Evolutionary conservation across 64 coral and sea anemone genomes (phyloP).

Genomic region (Montipora efflorescens): DNA sequence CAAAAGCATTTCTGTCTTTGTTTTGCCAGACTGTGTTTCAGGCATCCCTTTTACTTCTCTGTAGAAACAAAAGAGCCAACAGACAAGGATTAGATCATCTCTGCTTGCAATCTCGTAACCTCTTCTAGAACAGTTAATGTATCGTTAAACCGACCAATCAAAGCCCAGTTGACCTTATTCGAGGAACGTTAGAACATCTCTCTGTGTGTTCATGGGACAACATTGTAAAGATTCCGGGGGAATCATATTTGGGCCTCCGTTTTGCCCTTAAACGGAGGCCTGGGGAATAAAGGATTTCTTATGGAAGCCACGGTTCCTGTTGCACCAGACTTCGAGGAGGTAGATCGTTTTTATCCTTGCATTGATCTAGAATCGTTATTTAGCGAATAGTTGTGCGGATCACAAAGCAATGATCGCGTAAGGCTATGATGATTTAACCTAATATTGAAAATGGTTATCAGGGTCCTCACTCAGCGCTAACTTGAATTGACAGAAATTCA

Average conservation of each 20-base stretch:
- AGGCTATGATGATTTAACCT: background rate
- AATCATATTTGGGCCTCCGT: slow-evolving; percentile 29
- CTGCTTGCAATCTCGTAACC: slow-evolving; percentile 45
- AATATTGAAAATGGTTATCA: background rate
- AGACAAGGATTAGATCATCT: slow-evolving; percentile 37
- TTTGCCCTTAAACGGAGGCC: slow-evolving; percentile 4
- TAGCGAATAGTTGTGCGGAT: background rate
- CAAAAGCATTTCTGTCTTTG: background rate
- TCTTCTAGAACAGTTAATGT: slow-evolving; percentile 15
- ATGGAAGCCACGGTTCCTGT: slow-evolving; percentile 46
- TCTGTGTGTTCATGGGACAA: slow-evolving; percentile 21
- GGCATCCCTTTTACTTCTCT: background rate
- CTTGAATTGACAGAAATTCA: background rate
- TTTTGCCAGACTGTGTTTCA: background rate
- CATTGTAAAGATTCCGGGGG: background rate
- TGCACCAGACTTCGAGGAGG: slow-evolving; percentile 43
- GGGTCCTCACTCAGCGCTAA: background rate
- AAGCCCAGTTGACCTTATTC: slow-evolving; percentile 43
- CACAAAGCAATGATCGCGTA: background rate
- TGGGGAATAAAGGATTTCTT: background rate
- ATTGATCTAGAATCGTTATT: background rate
- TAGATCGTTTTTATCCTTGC: background rate
- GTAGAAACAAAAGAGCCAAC: background rate
- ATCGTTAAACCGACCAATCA: slow-evolving; percentile 44
- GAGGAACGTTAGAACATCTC: slow-evolving; percentile 13